Percentiles rank a stretch among this genome's conserved stretches.
Evolutionary conservation across 2,797 vertebrate genomes (phyloP).

Genomic region (Trematomus bernacchii): DNA sequence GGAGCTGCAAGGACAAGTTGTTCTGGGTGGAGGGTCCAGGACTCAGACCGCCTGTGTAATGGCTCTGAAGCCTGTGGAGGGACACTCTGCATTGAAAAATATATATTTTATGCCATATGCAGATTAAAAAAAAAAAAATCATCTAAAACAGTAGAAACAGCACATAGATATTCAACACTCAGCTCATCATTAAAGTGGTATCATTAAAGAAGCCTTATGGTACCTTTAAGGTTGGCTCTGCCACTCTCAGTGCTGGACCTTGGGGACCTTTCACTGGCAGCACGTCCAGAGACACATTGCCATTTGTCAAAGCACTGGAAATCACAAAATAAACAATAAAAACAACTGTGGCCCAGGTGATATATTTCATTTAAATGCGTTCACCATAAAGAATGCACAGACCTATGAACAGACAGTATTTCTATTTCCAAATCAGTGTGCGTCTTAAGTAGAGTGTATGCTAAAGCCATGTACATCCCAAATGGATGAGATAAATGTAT

Average conservation of each 20-base stretch:
- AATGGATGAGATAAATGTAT: neutral
- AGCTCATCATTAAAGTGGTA: neutral
- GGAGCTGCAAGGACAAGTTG: conserved; percentile 88
- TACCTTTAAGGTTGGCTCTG: conserved; percentile 73
- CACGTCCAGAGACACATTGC: conserved; percentile 90
- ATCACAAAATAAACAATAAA: conserved; percentile 37
- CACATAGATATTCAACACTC: neutral
- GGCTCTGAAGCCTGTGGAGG: conserved; percentile 55
- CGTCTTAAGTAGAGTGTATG: neutral
- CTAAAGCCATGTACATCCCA: neutral
- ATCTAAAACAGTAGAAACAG: neutral
- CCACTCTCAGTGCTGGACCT: conserved; percentile 77
- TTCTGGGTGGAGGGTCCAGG: conserved; percentile 90
- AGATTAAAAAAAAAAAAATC: neutral
- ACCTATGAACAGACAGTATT: too few relatives aligned
- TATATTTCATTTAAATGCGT: neutral
- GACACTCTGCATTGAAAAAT: neutral
- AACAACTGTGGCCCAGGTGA: neutral
- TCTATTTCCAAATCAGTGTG: neutral
- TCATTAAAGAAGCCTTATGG: neutral
- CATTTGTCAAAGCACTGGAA: conserved; percentile 77
- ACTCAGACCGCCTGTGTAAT: conserved; percentile 63
- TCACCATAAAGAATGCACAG: neutral
- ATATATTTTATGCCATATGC: neutral
- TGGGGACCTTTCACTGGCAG: conserved; percentile 97